These are phyloP conservation scores for Montifringilla adamsi DNA, from an alignment of 2,113 vertebrate species.

Conservation along the genomic window DNA sequence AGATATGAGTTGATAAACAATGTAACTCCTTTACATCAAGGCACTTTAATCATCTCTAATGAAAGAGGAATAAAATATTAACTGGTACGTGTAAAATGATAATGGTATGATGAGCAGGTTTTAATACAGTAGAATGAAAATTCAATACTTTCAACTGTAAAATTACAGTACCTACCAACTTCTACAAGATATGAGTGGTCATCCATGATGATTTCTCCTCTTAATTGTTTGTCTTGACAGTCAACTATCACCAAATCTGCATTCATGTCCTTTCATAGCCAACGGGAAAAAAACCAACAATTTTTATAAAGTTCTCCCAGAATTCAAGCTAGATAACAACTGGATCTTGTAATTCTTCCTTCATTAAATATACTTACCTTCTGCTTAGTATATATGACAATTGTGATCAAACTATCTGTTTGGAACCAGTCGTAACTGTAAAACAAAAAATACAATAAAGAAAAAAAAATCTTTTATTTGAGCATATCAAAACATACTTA, in stretches of 20 bases:
- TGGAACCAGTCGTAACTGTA: constrained; percentile 97
- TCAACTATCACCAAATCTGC: constrained; percentile 82
- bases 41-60: background rate
- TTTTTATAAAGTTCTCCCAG: background rate
- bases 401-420: constrained; percentile 80
- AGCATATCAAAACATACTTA: background rate
- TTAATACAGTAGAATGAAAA: background rate
- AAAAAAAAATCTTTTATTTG: background rate
- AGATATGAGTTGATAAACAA: background rate
- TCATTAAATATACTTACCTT: constrained; percentile 65
- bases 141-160: background rate
- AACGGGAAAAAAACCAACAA: background rate
- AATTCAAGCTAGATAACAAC: background rate
- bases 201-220: constrained; percentile 80
- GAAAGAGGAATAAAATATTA: background rate
- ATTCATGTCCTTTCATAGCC: constrained; percentile 68
- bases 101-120: background rate
- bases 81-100: background rate
- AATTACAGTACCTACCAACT: constrained; percentile 78
- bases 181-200: constrained; percentile 86
- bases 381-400: constrained; percentile 88
- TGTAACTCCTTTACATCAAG: background rate
- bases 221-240: constrained; percentile 74
- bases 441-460: constrained; percentile 7
- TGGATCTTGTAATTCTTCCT: background rate